A percentile compares a stretch with the other conserved stretches of the same genome.
Conservation (phyloP, 1,140 invertebrate species). For the Diorhabda carinulata region DNA sequence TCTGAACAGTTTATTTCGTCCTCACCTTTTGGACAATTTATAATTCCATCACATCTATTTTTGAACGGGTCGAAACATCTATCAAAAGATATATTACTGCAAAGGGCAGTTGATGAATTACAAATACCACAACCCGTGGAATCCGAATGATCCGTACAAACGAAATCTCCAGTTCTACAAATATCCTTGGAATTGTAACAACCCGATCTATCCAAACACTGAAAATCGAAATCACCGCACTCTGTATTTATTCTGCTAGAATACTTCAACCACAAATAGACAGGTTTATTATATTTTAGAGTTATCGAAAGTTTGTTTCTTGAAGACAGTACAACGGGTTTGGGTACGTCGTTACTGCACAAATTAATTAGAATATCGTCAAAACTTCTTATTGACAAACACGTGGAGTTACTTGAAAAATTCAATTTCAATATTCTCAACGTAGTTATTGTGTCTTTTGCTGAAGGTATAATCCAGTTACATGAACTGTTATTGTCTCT, state of each 20-base stretch:
- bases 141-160: conserved; percentile 13
- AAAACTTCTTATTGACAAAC: not conserved
- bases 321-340: not conserved
- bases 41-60: conserved; percentile 17
- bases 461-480: not conserved
- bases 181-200: conserved; percentile 14
- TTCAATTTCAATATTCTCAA: not conserved
- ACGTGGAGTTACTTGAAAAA: not conserved
- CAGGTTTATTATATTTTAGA: not conserved
- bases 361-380: conserved; percentile 7
- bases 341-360: conserved; percentile 4
- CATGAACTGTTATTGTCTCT: not conserved
- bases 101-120: not conserved
- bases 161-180: not conserved
- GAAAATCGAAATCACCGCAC: conserved; percentile 7
- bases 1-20: conserved; percentile 28
- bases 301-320: not conserved
- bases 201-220: conserved; percentile 6
- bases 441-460: conserved; percentile 5
- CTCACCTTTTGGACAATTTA: conserved; percentile 28
- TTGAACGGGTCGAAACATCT: conserved; percentile 14
- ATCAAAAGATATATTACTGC: not conserved
- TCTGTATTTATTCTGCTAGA: not conserved
- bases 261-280: not conserved
- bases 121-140: not conserved